Evolutionary conservation across 1,140 invertebrate genomes (phyloP), one percentile per base, ranked within the genome.

Genomic region (Drosophila guanche): DNA sequence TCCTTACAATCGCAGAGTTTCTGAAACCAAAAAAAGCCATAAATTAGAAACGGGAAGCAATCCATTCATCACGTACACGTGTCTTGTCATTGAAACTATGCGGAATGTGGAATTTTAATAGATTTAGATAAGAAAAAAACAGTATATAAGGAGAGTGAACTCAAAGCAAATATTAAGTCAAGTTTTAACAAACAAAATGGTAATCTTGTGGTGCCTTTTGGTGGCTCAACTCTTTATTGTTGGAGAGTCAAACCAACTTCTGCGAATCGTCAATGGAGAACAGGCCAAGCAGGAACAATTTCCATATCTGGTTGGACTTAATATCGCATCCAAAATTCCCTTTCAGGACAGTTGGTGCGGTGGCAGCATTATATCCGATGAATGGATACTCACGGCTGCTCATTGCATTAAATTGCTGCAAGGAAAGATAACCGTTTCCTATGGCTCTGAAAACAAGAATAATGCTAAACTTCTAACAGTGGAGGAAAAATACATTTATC

Each of bases 311-410:
- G 37, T 54, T 3, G 12, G 8, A 1, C 12, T 53, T 33, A 0
- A 0, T 12, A 1, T 37, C 10, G 6, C 1, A 29, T 3, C 3
- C 0, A 20, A 20, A 20, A 10, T 5, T 27, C 5, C 25, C 6
- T 5, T 2, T 2, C 27, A 6, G 6, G 5, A 1, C 10, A 0
- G 0, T 3, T 2, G 0, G 16, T 52, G 51, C n/a, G 51, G 33
- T 14, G 51, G 51, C 16, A 53, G 33, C 22, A 53, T 53, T 22
- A 53, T 53, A 53, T 5, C 37, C 22, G 14, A 25, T 12, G 37
- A 54, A 8, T 54, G 52, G 52, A 8, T 54, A 5, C 16, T 54
- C 3, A 54, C 52, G 22, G 52, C 52, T 8, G 52, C 20, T 8
- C 37, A 54, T 54, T 54, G 52, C 22, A 23, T n/a, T 8, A 0